Base-by-base conservation (phyloP, 2,888 invertebrate species). In the Bellardia bayeri region DNA sequence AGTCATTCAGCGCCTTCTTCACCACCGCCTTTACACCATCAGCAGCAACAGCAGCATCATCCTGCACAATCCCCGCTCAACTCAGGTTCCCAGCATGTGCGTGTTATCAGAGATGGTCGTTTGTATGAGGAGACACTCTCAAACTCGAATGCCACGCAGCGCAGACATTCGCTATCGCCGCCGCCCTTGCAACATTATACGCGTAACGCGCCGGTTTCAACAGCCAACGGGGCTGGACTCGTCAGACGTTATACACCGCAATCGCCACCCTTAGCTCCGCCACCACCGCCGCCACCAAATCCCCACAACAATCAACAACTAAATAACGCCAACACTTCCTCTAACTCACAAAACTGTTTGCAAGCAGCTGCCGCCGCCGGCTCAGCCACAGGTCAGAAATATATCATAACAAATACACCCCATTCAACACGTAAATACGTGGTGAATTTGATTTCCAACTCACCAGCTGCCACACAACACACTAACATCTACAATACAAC, bases 51-150 rank as follows among this genome's bases (percentile, higher is more conserved):
- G 75, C 82, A 79, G 13, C 89, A 89, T 45, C 37, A 51, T 11
- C 45, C 11, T 3, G 2, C 45, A 71, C 90, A 88, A 87, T 16
- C 90, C 83, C 13, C 90, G 90, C 66, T 54, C 16, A 85, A 75
- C 75, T 80, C 80, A 80, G 80, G 85, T 80, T 85, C 85, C 68
- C 92, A 93, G 71, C 93, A 93, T 89, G 94, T 94, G 75, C 93
- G 93, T 37, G 94, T 94, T n/a, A 94, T 94, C 83, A 92, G 93
- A 86, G 94, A 94, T 89, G 93, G 93, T 54, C 92, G 94, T 9
- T 89, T 93, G 30, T 93, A 93, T 80, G 94, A 94, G 33, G 93
- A 93, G 80, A 78, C 88, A 23, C 54, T 82, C 1, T 64, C 87
- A 30, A 85, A 88, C 33, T 88, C 88, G 33, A 85, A 78, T 56